phyloP scores from a whole-genome alignment of 1,140 invertebrate species.

The Papilio polyxenes region DNA sequence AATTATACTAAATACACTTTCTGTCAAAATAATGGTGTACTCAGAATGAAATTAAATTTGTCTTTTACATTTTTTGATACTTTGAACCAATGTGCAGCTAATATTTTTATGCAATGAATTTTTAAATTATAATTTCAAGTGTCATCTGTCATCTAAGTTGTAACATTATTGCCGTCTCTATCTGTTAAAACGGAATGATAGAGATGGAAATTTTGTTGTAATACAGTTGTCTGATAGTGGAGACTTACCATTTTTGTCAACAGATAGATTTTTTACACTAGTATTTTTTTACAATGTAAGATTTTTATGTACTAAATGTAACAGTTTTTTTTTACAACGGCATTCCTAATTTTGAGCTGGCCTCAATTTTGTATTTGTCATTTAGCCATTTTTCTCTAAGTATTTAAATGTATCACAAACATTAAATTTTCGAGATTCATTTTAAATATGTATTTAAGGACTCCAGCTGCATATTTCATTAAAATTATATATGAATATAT shows the following conservation, averaged over 20 bases:
- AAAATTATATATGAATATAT: neutral
- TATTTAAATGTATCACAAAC: slow-evolving; percentile 23
- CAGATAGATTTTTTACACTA: neutral
- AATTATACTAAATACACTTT: no score
- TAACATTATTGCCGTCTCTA: no score
- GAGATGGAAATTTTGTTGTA: no score
- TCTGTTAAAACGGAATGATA: no score
- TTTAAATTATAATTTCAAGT: no score
- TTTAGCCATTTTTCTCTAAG: neutral
- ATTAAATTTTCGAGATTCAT: neutral
- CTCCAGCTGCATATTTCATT: slow-evolving; percentile 1
- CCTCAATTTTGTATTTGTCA: slow-evolving; percentile 46
- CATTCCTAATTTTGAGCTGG: slow-evolving; percentile 50
- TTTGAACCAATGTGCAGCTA: neutral
- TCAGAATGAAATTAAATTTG: no score
- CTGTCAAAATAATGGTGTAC: no score
- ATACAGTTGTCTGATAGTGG: neutral
- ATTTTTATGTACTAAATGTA: slow-evolving; percentile 11
- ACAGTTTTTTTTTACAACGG: slow-evolving; percentile 36
- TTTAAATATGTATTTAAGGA: neutral
- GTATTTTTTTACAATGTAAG: slow-evolving; percentile 4
- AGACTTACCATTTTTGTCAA: no score
- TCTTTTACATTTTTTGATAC: neutral
- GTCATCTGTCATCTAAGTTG: no score
- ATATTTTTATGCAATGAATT: neutral